phyloP scores from a whole-genome alignment of 2,113 vertebrate species.

The Stegostoma tigrinum region DNA sequence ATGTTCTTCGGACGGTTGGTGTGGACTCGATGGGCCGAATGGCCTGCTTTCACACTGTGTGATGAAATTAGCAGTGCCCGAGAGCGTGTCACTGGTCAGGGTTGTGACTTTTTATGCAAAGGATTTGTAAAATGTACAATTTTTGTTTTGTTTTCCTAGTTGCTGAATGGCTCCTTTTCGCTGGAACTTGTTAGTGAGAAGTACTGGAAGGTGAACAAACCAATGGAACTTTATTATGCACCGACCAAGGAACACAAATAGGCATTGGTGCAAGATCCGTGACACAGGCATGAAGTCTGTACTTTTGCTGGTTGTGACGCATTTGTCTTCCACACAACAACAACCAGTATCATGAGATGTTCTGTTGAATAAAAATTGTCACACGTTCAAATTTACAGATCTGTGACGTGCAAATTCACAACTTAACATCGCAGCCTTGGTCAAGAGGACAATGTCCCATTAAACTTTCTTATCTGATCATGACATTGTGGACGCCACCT shows the following conservation, averaged over 20 bases:
- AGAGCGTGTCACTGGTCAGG: neutral
- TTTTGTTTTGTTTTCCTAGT: constrained; percentile 55
- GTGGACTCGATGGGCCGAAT: no score
- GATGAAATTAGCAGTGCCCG: no score
- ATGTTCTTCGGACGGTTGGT: no score
- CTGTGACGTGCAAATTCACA: constrained; percentile 8
- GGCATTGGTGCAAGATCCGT: constrained; percentile 41
- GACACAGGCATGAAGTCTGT: neutral
- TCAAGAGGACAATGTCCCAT: constrained; percentile 15
- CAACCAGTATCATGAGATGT: constrained; percentile 18
- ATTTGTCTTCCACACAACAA: constrained; percentile 22
- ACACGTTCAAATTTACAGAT: constrained; percentile 11
- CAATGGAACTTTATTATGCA: constrained; percentile 98
- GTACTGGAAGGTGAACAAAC: constrained; percentile 99
- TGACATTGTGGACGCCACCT: no score
- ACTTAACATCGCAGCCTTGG: neutral
- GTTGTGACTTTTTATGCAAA: neutral
- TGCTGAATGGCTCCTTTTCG: constrained; percentile 94
- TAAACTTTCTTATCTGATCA: neutral
- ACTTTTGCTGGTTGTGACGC: constrained; percentile 1
- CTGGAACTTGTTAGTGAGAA: constrained; percentile 98
- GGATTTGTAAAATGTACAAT: neutral
- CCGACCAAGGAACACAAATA: constrained; percentile 98
- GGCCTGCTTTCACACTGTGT: no score
- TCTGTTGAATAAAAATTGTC: constrained; percentile 7